Evolutionary conservation across 37 sponge, comb jelly and placozoan species (phyloP).

Genomic region (Diacarnus erythraeanus): DNA sequence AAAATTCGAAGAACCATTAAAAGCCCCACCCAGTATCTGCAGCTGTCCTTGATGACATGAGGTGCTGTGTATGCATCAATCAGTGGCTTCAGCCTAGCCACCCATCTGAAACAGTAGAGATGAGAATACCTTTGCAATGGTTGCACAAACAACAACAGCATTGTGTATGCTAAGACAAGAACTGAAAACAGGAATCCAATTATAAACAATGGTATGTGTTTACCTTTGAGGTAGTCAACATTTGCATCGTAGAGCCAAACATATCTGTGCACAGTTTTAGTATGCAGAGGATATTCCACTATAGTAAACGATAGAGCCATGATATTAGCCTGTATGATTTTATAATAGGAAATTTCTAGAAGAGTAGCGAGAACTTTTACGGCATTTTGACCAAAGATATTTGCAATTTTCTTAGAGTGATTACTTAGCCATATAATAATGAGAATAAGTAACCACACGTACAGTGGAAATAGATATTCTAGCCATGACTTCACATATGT

Average conservation of each 20-base stretch:
- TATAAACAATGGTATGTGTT: not conserved
- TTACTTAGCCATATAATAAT: not conserved
- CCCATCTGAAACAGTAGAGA: not conserved
- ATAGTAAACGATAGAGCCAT: conserved; percentile 11
- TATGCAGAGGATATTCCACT: not conserved
- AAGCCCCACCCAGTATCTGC: conserved; percentile 7
- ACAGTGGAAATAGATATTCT: conserved; percentile 44
- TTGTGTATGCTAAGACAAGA: not conserved
- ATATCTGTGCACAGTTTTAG: not conserved
- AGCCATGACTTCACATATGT: conserved; percentile 34
- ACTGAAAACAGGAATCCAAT: not conserved
- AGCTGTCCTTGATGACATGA: not conserved
- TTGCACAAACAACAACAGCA: not conserved
- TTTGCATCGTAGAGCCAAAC: not conserved
- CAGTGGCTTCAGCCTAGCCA: not conserved
- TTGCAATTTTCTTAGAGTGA: not conserved
- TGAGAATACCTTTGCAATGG: not conserved
- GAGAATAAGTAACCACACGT: conserved; percentile 1
- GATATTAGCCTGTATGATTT: conserved; percentile 15
- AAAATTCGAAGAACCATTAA: not conserved
- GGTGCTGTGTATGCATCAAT: conserved; percentile 9
- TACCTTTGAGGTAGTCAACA: not conserved
- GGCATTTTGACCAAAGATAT: conserved; percentile 17
- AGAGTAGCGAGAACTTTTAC: conserved; percentile 48
- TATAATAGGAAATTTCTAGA: conserved; percentile 26